phyloP scores from a whole-genome alignment of 2,113 vertebrate genomes.

The Gracilinanus agilis region DNA sequence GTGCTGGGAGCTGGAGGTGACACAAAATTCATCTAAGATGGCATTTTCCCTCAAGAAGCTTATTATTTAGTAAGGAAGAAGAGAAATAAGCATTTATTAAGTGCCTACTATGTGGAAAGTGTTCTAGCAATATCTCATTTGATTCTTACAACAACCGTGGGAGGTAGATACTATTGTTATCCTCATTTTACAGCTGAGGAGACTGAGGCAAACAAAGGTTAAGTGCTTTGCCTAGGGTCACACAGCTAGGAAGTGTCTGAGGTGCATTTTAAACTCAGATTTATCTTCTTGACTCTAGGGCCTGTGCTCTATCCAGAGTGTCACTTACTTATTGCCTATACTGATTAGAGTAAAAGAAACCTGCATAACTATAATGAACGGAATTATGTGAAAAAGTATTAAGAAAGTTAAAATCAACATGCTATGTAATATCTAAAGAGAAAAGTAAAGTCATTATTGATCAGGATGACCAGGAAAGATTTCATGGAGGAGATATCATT shows the following conservation, averaged over 20 bases:
- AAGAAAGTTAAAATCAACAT: neutral
- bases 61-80: neutral
- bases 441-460: neutral
- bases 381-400: neutral
- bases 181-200: neutral
- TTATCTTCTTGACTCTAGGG: neutral
- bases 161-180: neutral
- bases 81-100: neutral
- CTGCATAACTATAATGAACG: neutral
- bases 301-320: neutral
- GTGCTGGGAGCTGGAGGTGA: neutral
- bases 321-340: neutral
- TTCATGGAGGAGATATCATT: neutral
- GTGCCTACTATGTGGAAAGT: neutral
- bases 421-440: neutral
- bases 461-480: neutral
- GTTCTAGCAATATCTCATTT: neutral
- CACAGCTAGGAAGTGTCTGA: neutral
- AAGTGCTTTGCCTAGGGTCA: neutral
- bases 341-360: neutral
- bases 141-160: neutral
- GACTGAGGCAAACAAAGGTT: neutral
- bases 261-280: neutral
- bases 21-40: neutral
- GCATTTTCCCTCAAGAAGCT: neutral